phyloP scores from a whole-genome alignment of 2,888 invertebrate genomes.

The Malachius bipustulatus region DNA sequence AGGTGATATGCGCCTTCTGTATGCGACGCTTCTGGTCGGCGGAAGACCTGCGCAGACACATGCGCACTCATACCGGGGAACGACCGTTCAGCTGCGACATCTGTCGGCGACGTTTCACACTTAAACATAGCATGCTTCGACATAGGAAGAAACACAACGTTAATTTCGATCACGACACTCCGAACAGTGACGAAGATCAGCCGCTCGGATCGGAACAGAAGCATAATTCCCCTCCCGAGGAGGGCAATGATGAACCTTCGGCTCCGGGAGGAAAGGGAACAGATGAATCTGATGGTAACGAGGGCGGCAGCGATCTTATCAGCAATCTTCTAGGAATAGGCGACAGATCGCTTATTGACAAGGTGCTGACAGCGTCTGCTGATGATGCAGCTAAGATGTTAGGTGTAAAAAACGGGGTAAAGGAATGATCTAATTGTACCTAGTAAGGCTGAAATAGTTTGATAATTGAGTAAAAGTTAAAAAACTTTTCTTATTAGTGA shows the following conservation, averaged over 20 bases:
- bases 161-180: conserved; percentile 36
- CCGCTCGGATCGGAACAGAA: conserved; percentile 14
- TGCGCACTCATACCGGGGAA: conserved; percentile 89
- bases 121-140: conserved; percentile 90
- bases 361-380: conserved; percentile 66
- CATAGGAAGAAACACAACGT: conserved; percentile 81
- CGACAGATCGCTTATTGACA: conserved; percentile 74
- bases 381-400: conserved; percentile 83
- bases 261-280: conserved; percentile 38
- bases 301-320: conserved; percentile 63
- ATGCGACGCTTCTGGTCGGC: conserved; percentile 91
- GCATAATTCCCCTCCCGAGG: no score
- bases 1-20: conserved; percentile 86
- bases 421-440: conserved; percentile 21
- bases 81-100: conserved; percentile 86
- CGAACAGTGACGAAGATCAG: conserved; percentile 37
- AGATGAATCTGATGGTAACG: conserved; percentile 39
- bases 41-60: conserved; percentile 84
- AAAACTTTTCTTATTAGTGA: no score
- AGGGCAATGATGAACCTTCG: conserved; percentile 2
- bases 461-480: no score
- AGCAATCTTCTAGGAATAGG: conserved; percentile 82
- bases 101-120: conserved; percentile 75
- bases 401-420: conserved; percentile 50
- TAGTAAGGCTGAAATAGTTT: conserved; percentile 8